Base-by-base conservation (phyloP, 2,113 vertebrate species). In the Salminus brasiliensis region DNA sequence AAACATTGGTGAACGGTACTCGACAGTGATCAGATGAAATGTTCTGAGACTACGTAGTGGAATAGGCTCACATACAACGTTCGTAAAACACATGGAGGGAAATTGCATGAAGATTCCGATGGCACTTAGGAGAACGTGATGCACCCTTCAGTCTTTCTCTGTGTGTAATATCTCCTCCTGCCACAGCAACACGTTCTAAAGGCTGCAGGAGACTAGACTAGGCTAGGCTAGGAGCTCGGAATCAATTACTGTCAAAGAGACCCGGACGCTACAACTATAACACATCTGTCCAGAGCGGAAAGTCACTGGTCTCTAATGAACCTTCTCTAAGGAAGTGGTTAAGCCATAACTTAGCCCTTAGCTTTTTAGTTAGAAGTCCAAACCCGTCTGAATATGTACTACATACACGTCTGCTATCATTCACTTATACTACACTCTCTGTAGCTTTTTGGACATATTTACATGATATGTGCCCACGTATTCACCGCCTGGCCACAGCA, bases 91-190 rank as follows among this genome's bases (percentile, higher is more conserved):
- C 55, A 71, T 5, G 32, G 52, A 74, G n/a, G 69, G 30, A 72
- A 53, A 52, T 52, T 65, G 30, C 78, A 79, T 70, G 75, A 62
- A 66, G 57, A 49, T 84, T 78, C 66, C 21, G 67, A 83, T 85
- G 83, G 81, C 85, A 87, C 85, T 85, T 85, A 75, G 81, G 79
- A 83, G 78, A 76, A 85, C 71, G 63, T 81, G 70, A 69, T 60
- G 10, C 34, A 36, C 78, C 79, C 52, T 49, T 82, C 69, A 70
- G 67, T 36, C 68, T 75, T 57, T 52, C 59, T 63, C 30, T 6
- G n/a, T 43, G 68, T 72, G 65, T 34, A 15, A 30, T n/a, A 45
- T 71, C 59, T 36, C 15, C 72, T 72, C 76, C 68, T 60, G 66
- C 43, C 55, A 72, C 60, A 76, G 52, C 69, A 76, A 65, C 67